Conservation (phyloP, 2,797 vertebrate species). For the Pseudochirops cupreus region DNA sequence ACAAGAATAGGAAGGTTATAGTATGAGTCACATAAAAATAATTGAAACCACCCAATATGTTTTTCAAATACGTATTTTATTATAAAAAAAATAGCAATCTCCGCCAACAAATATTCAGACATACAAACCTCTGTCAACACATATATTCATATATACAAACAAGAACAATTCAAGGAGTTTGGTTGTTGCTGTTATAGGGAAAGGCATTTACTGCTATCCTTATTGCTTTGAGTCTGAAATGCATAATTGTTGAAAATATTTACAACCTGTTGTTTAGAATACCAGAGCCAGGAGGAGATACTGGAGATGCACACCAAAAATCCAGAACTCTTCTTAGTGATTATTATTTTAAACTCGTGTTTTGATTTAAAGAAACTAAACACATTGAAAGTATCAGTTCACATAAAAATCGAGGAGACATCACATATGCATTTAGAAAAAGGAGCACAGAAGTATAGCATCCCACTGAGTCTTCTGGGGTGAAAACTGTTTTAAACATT, state of each 20-base stretch:
- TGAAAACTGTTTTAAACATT: not conserved
- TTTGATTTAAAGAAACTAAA: slow-evolving; percentile 8
- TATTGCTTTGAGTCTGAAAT: slow-evolving; percentile 44
- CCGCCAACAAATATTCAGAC: not conserved
- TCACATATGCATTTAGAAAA: not conserved
- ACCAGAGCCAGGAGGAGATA: not conserved
- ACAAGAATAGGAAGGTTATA: slow-evolving; percentile 16
- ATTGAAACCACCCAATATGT: not conserved
- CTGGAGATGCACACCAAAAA: not conserved
- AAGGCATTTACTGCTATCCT: not conserved
- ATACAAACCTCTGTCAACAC: not conserved
- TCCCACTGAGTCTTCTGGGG: not conserved
- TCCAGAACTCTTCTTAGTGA: slow-evolving; percentile 8
- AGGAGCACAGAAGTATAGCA: not conserved
- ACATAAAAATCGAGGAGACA: not conserved
- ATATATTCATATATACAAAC: not conserved
- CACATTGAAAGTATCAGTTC: slow-evolving; percentile 11
- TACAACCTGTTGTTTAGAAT: not conserved
- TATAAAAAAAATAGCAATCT: not conserved
- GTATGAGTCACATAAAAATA: not conserved
- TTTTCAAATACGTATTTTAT: not conserved
- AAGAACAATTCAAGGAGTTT: not conserved
- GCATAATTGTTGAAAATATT: not conserved
- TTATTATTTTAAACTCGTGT: not conserved
- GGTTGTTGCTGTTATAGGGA: not conserved